These are phyloP conservation scores for Metridium senile DNA, from an alignment of 92 coral and sea anemone genomes.

Conservation along the genomic window DNA sequence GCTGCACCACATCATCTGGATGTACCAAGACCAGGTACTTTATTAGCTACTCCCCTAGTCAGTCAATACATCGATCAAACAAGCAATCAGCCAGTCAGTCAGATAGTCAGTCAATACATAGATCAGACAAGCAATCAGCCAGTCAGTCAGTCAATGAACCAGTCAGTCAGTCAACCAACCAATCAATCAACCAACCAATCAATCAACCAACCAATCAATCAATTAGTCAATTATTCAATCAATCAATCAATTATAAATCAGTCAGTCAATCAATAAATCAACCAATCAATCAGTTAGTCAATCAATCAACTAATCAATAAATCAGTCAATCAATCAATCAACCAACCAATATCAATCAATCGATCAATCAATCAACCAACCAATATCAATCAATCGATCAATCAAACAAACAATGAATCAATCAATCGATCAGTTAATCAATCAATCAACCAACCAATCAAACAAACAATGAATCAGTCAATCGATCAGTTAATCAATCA, in stretches of 20 bases:
- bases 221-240: background rate
- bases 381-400: no score
- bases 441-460: no score
- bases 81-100: background rate
- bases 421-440: no score
- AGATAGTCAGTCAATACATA: background rate
- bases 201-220: background rate
- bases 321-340: no score
- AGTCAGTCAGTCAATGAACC: background rate
- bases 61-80: background rate
- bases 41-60: background rate
- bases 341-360: no score
- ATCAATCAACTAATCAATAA: no score
- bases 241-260: background rate
- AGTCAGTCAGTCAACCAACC: background rate
- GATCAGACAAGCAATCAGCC: background rate
- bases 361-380: no score
- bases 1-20: conserved; percentile 74
- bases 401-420: no score
- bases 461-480: no score
- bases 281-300: no score
- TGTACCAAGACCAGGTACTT: conserved; percentile 61
- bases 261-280: background rate
- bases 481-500: no score
- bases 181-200: background rate